Percentiles rank a stretch among this genome's conserved stretches.
These are phyloP conservation scores for Rugalucina vietnamica DNA, from an alignment of 2,888 invertebrate genomes.

Conservation along the genomic window DNA sequence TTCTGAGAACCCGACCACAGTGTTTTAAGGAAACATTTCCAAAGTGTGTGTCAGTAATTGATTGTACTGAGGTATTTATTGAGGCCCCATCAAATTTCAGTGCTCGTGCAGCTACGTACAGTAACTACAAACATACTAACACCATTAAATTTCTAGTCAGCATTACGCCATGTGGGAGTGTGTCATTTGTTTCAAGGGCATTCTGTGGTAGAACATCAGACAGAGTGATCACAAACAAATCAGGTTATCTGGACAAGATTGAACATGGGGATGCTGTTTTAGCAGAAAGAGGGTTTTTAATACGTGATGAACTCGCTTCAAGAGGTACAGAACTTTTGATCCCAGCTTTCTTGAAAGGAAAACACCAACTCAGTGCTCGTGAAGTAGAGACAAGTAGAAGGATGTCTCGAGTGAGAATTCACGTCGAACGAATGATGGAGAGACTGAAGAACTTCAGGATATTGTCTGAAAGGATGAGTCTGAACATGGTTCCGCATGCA, in stretches of 20 bases:
- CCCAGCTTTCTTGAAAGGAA: constrained; percentile 42
- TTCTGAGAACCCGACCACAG: constrained; percentile 18
- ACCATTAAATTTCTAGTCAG: constrained; percentile 38
- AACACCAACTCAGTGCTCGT: constrained; percentile 33
- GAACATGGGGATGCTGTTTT: constrained; percentile 35
- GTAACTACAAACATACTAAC: constrained; percentile 48
- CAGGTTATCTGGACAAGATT: constrained; percentile 41
- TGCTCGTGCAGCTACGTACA: constrained; percentile 41
- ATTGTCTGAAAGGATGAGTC: constrained; percentile 13
- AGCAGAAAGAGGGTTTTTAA: constrained; percentile 46
- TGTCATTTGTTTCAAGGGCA: constrained; percentile 42
- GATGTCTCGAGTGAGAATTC: constrained; percentile 38
- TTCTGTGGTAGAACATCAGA: constrained; percentile 40
- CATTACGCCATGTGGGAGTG: constrained; percentile 45
- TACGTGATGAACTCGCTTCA: constrained; percentile 28
- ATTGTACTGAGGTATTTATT: constrained; percentile 47
- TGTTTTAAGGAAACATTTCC: constrained; percentile 36
- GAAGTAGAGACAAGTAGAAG: constrained; percentile 26
- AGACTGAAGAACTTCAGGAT: constrained; percentile 38
- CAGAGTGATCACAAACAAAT: constrained; percentile 32
- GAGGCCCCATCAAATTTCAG: constrained; percentile 34
- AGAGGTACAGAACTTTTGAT: constrained; percentile 22
- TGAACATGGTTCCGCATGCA: constrained; percentile 32
- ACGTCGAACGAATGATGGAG: constrained; percentile 42
- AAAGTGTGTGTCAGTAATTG: constrained; percentile 29